These are phyloP conservation scores for Brenthis hecate DNA, from an alignment of 2,888 invertebrate genomes.

Conservation along the genomic window DNA sequence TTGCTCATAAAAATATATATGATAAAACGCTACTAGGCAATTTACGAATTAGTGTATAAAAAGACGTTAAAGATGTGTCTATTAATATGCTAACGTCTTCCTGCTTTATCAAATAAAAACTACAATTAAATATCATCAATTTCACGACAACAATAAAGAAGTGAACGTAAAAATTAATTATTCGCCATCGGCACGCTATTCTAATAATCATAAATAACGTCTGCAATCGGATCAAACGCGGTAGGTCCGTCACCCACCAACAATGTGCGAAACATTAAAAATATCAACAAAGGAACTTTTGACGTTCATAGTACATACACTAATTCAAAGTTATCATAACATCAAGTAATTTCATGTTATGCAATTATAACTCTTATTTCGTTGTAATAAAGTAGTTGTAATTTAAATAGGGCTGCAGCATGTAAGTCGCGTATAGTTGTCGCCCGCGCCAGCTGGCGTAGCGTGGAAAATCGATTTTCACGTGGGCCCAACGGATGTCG, in stretches of 20 bases:
- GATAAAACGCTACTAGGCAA: slow-evolving; percentile 16
- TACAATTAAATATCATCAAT: slow-evolving; percentile 60
- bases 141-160: slow-evolving; percentile 67
- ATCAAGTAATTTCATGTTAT: slow-evolving; percentile 27
- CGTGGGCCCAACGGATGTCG: slow-evolving; percentile 79
- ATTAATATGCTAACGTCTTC: slow-evolving; percentile 41
- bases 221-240: slow-evolving; percentile 79
- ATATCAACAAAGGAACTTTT: slow-evolving; percentile 82
- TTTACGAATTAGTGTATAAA: slow-evolving; percentile 22
- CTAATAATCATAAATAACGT: slow-evolving; percentile 80
- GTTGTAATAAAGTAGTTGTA: slow-evolving; percentile 41
- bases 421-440: slow-evolving; percentile 60
- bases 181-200: slow-evolving; percentile 75
- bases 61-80: slow-evolving; percentile 30
- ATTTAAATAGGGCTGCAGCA: slow-evolving; percentile 38
- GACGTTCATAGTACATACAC: slow-evolving; percentile 78
- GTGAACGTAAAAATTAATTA: slow-evolving; percentile 79
- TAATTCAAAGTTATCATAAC: slow-evolving; percentile 48
- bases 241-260: slow-evolving; percentile 68
- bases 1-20: slow-evolving; percentile 17
- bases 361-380: slow-evolving; percentile 47
- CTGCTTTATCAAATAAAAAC: slow-evolving; percentile 41
- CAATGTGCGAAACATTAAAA: slow-evolving; percentile 83
- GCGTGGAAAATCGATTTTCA: slow-evolving; percentile 82
- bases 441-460: slow-evolving; percentile 79